Evolutionary conservation across 2,113 vertebrate species (phyloP).

Genomic region (Elanoides forficatus): DNA sequence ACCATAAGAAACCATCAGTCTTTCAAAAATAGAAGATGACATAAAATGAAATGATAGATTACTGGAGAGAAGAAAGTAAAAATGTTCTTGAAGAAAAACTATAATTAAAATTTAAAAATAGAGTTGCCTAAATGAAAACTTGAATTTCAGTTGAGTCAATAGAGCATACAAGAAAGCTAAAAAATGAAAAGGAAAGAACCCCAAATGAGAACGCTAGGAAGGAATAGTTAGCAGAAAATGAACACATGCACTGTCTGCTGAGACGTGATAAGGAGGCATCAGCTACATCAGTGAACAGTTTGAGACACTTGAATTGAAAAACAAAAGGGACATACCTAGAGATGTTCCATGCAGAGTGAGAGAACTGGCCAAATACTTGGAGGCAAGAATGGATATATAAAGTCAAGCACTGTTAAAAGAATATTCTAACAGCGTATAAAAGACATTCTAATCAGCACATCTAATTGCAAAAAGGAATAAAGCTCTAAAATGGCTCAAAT

Average conservation of each 20-base stretch:
- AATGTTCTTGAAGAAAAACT: background rate
- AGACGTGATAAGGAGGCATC: background rate
- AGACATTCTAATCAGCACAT: slow-evolving; percentile 11
- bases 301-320: slow-evolving; percentile 7
- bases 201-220: background rate
- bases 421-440: slow-evolving; percentile 16
- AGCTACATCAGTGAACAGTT: background rate
- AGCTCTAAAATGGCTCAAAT: slow-evolving; percentile 24
- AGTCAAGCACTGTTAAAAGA: slow-evolving; percentile 32
- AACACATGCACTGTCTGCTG: background rate
- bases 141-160: background rate
- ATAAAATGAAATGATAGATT: background rate
- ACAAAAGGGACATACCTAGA: background rate
- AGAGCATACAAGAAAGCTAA: background rate
- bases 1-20: background rate
- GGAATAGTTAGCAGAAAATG: background rate
- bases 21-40: background rate
- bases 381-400: background rate
- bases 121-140: background rate
- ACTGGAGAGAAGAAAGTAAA: background rate
- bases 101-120: background rate
- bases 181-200: background rate
- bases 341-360: background rate
- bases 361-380: background rate
- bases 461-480: slow-evolving; percentile 53